Conservation (phyloP, 1,140 invertebrate species). For the Hypothenemus hampei region DNA sequence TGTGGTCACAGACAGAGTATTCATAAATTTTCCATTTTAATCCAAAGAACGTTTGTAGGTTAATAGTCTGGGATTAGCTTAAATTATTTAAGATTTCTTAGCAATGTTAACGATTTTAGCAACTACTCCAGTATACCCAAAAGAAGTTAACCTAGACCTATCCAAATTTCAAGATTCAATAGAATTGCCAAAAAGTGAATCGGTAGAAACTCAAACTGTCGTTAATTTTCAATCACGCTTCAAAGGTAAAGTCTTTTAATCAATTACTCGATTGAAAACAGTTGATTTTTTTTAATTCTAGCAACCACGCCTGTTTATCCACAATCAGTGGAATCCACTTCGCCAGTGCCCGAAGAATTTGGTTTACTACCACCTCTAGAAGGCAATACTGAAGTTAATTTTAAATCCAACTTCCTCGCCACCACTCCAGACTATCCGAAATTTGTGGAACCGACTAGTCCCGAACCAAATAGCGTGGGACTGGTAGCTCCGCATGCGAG, state of each 20-base stretch:
- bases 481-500: constrained; percentile 22
- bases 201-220: constrained; percentile 2
- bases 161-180: constrained; percentile 12
- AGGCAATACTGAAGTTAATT: constrained; percentile 13
- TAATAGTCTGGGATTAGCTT: no score
- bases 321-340: constrained; percentile 22
- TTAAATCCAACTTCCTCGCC: constrained; percentile 32
- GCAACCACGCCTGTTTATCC: constrained; percentile 35
- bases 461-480: constrained; percentile 27
- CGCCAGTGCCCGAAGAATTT: constrained; percentile 23
- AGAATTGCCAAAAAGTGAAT: constrained; percentile 18
- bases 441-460: constrained; percentile 29
- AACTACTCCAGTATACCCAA: constrained; percentile 42
- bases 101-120: constrained; percentile 13
- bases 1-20: no score
- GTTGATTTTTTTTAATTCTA: neutral
- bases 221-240: constrained; percentile 18
- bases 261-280: neutral
- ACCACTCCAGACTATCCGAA: constrained; percentile 38
- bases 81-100: no score
- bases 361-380: constrained; percentile 31
- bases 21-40: no score
- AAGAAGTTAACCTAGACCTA: constrained; percentile 25
- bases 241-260: constrained; percentile 5
- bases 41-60: no score